Base-by-base conservation (phyloP, 2,113 vertebrate genomes). In the Laticauda colubrina region DNA sequence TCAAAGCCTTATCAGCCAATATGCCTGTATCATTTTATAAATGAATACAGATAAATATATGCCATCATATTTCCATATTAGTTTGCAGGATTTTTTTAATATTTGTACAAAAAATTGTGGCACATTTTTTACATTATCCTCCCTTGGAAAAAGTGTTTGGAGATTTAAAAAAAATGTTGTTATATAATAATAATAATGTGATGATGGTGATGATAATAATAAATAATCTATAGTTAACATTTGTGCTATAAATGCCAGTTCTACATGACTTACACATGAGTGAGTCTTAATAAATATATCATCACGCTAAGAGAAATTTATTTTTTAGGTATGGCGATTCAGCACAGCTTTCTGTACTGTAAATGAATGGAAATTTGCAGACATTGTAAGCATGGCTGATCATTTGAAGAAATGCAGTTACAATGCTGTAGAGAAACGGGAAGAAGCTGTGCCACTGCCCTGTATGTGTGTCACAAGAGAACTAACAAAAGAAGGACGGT, bases 321-420 rank as follows among this genome's bases (percentile, higher is more conserved):
- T 97, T 92, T 97, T 95, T 87, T 96, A 99, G 99, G 99, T 99
- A 18, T 99, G 99, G 99, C 97, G 98, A 96, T 99, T 99, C 98
- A 99, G 99, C 96, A 99, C 99, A 20, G 98, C 99, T 55, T 99
- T 99, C 97, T 99, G 98, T 97, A 98, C 98, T 0, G 99, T 99
- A 94, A 97, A 97, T 0, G 98, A 98, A 1, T 99, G 99, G 99
- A 98, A 98, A 86, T 99, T 99, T 97, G 98, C 98, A 5, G 98
- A 99, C 95, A 98, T 99, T 89, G 96, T 99, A 93, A 99, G 99
- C 98, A 99, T 99, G 99, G 99, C 99, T 23, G 98, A 99, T 96
- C 99, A 99, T 95, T 97, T 99, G 95, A 99, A 98, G 97, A 98
- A 98, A 94, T 99, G 99, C 94, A 98, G 97, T 94, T 99, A 98